Base-by-base conservation (phyloP, 1,140 invertebrate genomes). In the Calycopis cecrops region DNA sequence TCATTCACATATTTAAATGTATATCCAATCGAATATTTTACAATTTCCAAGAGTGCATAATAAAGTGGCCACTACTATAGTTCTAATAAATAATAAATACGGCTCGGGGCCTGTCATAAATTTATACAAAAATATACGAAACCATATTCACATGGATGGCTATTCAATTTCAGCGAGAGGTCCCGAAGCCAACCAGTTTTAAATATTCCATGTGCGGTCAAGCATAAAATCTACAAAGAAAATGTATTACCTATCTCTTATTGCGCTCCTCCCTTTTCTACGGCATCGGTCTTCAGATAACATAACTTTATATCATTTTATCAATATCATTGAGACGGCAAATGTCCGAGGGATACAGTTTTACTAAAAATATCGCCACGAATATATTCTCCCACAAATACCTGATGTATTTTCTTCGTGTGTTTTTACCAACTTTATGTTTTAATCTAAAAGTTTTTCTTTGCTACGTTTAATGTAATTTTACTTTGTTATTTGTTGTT, bases 161-260 rank as follows among this genome's bases (percentile, higher is more conserved):
- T 69, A 70, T 80, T 76, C 75, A 75, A 79, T 79, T 75, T 69
- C 65, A 66, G 60, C 65, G 66, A 65, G 68, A 69, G 73, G 73
- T 69, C 71, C 35, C 68, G 69, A 68, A 68, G 71, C 68, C 66
- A 71, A 69, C 68, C 67, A 73, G 63, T 79, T 81, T 81, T 84
- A 86, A 84, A 84, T 84, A 83, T 86, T 86, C 78, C 76, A 84
- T 79, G 79, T 81, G 78, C 71, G 79, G 83, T 80, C 79, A 78
- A 80, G 67, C 74, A 71, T 76, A 77, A 83, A 83, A 84, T 81
- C 74, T 75, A 86, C 79, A 84, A 84, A 86, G 80, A 81, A 81
- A 86, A 86, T 76, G 73, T 82, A 83, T 84, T 79, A 82, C 73
- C 71, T 69, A 77, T 78, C 76, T 77, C 78, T 82, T 85, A 84